Percentiles rank a stretch among this genome's conserved stretches.
phyloP scores from a whole-genome alignment of 1,140 invertebrate genomes.

The Vollenhovia emeryi region DNA sequence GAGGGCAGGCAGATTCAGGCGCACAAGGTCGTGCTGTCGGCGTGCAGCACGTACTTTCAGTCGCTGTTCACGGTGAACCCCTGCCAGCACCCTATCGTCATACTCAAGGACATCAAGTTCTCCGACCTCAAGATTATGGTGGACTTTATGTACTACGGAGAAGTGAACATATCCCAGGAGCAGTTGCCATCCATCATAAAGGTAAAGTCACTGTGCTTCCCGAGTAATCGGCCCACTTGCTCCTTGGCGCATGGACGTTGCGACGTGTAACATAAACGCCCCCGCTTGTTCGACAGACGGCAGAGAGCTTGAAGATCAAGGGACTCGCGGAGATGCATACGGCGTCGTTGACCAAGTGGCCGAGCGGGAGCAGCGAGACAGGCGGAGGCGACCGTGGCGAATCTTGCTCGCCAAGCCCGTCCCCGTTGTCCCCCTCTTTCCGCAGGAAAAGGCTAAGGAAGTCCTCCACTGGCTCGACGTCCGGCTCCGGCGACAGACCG shows the following conservation, averaged over 20 bases:
- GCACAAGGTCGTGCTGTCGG: slow-evolving; percentile 94
- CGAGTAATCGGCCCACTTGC: no score
- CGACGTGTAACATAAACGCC: no score
- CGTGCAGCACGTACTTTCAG: slow-evolving; percentile 94
- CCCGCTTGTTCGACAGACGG: slow-evolving; percentile 86
- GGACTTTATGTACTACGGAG: slow-evolving; percentile 96
- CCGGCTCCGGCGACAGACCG: slow-evolving; percentile 86
- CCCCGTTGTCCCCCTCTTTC: slow-evolving; percentile 81
- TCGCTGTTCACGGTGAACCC: slow-evolving; percentile 93
- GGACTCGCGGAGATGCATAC: slow-evolving; percentile 93
- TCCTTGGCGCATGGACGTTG: no score
- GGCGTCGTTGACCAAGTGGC: slow-evolving; percentile 89
- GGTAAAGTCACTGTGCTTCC: slow-evolving; percentile 78
- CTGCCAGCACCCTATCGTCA: slow-evolving; percentile 95
- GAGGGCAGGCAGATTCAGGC: slow-evolving; percentile 94
- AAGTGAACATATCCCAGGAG: slow-evolving; percentile 95
- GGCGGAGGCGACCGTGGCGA: slow-evolving; percentile 80
- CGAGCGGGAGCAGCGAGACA: slow-evolving; percentile 84
- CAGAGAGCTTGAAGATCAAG: slow-evolving; percentile 95
- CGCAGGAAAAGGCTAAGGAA: slow-evolving; percentile 89
- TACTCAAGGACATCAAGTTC: slow-evolving; percentile 95
- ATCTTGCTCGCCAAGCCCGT: slow-evolving; percentile 82
- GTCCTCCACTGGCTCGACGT: slow-evolving; percentile 89
- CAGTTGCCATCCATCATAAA: slow-evolving; percentile 94
- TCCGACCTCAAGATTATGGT: slow-evolving; percentile 95